These are phyloP conservation scores for Lycophotia porphyrea DNA, from an alignment of 2,888 invertebrate species.

Conservation along the genomic window DNA sequence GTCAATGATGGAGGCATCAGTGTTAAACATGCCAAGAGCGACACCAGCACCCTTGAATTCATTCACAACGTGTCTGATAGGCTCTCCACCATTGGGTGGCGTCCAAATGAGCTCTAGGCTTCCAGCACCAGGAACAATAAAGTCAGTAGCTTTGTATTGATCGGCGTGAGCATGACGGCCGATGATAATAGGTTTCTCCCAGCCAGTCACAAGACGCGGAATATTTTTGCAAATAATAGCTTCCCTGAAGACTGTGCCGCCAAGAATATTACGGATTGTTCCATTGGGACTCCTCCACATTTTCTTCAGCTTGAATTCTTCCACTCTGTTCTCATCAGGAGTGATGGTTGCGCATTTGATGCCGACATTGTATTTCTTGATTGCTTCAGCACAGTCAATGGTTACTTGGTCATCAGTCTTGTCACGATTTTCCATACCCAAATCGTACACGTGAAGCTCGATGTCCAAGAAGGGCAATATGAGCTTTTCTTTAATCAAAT, in stretches of 20 bases:
- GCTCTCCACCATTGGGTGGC: conserved; percentile 91
- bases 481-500: conserved; percentile 98
- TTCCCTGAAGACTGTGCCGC: conserved; percentile 96
- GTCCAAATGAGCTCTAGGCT: conserved; percentile 96
- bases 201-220: conserved; percentile 97
- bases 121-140: conserved; percentile 97
- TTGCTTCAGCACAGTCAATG: conserved; percentile 98
- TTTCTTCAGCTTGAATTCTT: conserved; percentile 96
- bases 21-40: conserved; percentile 98
- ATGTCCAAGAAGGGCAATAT: conserved; percentile 99
- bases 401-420: conserved; percentile 98
- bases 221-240: conserved; percentile 98
- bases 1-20: conserved; percentile 97
- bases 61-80: conserved; percentile 94
- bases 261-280: conserved; percentile 96
- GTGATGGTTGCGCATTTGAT: conserved; percentile 99
- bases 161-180: conserved; percentile 99
- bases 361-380: conserved; percentile 99
- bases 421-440: conserved; percentile 98
- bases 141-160: conserved; percentile 99
- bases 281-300: conserved; percentile 98
- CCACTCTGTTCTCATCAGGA: conserved; percentile 98
- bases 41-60: conserved; percentile 97
- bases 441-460: conserved; percentile 97
- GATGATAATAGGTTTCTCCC: conserved; percentile 99